phyloP scores from a whole-genome alignment of 2,797 vertebrate species.

The Fratercula arctica region DNA sequence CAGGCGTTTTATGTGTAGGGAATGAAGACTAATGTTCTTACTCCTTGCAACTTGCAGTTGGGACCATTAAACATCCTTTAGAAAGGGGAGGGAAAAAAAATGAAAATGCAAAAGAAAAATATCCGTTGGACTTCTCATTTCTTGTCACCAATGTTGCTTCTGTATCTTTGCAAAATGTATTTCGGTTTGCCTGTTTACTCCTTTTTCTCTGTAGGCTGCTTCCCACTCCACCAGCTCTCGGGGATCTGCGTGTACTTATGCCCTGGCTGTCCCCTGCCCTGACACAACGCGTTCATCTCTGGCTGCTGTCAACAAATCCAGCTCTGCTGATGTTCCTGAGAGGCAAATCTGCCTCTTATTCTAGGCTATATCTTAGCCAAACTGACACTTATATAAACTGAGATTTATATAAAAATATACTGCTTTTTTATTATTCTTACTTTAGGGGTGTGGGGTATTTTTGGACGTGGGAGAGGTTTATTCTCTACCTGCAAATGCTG shows the following conservation, averaged over 20 bases:
- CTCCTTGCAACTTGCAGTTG: slow-evolving; percentile 12
- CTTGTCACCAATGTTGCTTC: not conserved
- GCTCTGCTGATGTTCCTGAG: not conserved
- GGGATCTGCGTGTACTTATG: rapidly evolving
- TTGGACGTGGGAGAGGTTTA: not conserved
- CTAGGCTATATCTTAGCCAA: not conserved
- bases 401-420: not conserved
- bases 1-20: slow-evolving; percentile 44
- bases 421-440: not conserved
- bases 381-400: not conserved
- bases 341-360: not conserved
- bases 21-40: slow-evolving; percentile 64
- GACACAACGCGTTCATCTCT: not conserved
- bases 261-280: not conserved
- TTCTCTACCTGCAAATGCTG: not conserved
- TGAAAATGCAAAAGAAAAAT: not conserved
- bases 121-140: not conserved
- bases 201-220: not conserved
- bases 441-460: not conserved
- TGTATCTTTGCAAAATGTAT: not conserved
- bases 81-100: not conserved
- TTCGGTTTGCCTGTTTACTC: not conserved
- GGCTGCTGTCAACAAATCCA: not conserved
- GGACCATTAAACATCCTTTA: slow-evolving; percentile 4
- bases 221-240: not conserved